Percentiles rank a stretch among this genome's conserved stretches.
Evolutionary conservation across 2,797 vertebrate species (phyloP).

Genomic region (Poeciliopsis turneri): DNA sequence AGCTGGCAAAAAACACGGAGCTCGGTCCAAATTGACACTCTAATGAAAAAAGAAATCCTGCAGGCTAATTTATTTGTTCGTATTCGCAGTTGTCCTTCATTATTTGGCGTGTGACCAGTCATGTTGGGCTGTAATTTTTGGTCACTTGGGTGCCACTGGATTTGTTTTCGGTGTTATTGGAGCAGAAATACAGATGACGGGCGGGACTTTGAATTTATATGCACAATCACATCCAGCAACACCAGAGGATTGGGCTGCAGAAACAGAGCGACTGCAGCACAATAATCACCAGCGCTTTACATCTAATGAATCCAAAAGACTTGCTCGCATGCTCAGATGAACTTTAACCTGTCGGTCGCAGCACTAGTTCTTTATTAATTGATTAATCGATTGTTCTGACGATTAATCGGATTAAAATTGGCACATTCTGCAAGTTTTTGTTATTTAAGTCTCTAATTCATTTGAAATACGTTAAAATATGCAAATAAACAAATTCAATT

Average conservation of each 20-base stretch:
- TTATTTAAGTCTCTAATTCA: no score
- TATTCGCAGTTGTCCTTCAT: constrained; percentile 54
- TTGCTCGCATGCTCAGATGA: constrained; percentile 36
- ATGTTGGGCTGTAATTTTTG: constrained; percentile 51
- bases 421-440: no score
- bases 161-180: constrained; percentile 38
- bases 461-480: no score
- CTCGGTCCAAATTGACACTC: constrained; percentile 37
- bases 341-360: constrained; percentile 9
- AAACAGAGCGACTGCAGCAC: constrained; percentile 68
- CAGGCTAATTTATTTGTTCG: constrained; percentile 40
- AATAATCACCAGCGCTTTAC: constrained; percentile 72
- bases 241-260: constrained; percentile 60
- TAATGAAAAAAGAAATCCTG: constrained; percentile 23
- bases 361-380: no score
- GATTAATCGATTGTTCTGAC: no score
- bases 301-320: constrained; percentile 70
- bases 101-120: constrained; percentile 61
- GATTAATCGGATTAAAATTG: no score
- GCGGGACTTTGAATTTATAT: constrained; percentile 61
- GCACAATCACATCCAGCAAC: constrained; percentile 67
- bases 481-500: no score
- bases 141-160: constrained; percentile 56
- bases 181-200: constrained; percentile 28
- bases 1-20: constrained; percentile 42